Evolutionary conservation across 2,797 vertebrate species (phyloP), one percentile per base, ranked within the genome.

Genomic region (Aplochiton taeniatus): DNA sequence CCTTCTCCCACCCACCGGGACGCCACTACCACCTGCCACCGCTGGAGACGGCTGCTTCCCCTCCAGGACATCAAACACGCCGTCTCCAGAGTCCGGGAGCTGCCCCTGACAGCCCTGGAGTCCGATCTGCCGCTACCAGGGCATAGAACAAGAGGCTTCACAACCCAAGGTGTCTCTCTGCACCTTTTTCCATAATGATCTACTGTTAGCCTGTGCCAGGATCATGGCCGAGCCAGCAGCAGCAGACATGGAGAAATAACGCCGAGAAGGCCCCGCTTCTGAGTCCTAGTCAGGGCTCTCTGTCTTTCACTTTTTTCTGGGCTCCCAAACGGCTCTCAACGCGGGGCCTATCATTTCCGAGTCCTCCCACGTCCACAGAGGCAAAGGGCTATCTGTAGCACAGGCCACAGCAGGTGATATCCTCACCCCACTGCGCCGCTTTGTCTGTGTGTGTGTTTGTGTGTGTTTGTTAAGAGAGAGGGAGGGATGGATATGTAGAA

Each of bases 391-490:
- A 86, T 89, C 86, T 79, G 78, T 74, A 71, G 75, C 77, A 61
- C 77, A 73, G 84, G 76, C 72, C 79, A 69, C 83, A 76, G 80
- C 81, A 79, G 85, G 81, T 76, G 77, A 80, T 77, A 72, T 79
- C 75, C 74, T 66, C 82, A 85, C 83, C 78, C 84, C 65, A 58
- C 78, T 80, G 82, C 76, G 80, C 79, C 80, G 64, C 72, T 82
- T 85, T 87, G 83, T 85, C 80, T 83, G 79, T 51, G 54, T 68
- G 78, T 31, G 31, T 31, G 31, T 31, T 2, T 31, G 31, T 2
- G 31, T 2, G 31, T 31, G 31, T 2, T 2, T 2, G 31, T 31
- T n/a, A n/a, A n/a, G n/a, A 6, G 31, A 31, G 31, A 31, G 31
- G 31, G 31, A 2, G 31, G 6, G 31, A 31, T 31, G 6, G 31